Evolutionary conservation across 2,888 invertebrate genomes (phyloP), one percentile per base, ranked within the genome.

Genomic region (Tuta absoluta): DNA sequence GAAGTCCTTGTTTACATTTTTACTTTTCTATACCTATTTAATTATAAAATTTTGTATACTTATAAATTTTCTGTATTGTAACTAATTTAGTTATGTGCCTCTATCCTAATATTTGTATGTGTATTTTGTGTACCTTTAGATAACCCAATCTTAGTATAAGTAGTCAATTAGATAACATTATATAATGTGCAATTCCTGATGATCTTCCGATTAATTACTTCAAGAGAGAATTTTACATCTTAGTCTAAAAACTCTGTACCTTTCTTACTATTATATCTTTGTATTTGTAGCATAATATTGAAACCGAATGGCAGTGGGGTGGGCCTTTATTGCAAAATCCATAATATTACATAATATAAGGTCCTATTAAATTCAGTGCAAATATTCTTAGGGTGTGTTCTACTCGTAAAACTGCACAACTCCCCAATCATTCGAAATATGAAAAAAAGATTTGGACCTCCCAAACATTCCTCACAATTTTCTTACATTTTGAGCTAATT

Each of bases 51-150:
- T 41, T 41, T 41, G 38, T 38, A 41, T 41, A n/a, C 11, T 14
- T 5, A 41, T n/a, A n/a, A n/a, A n/a, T 14, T 14, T 41, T 41
- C 0, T 3, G 41, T 41, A 41, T 41, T 41, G 5, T 41, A 41
- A 41, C 41, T 41, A 14, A 14, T 23, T 58, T 33, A 28, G 28
- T 53, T 14, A 24, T 53, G 4, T 53, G 24, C 24, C 53, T 53
- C 28, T 24, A 24, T 12, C 28, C n/a, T 53, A 51, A 51, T 21
- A 14, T 41, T 12, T 41, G 5, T 41, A 41, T 14, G 41, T 41
- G 41, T 41, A 14, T 41, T 41, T 41, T 41, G 41, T 41, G 41
- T 41, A 41, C 41, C 41, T 41, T 41, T 41, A 41, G 41, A 41
- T 41, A 41, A 14, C 41, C 41, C 14, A n/a, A 41, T 41, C 2